Conservation (phyloP, 2,888 invertebrate genomes). For the Nomada flava region DNA sequence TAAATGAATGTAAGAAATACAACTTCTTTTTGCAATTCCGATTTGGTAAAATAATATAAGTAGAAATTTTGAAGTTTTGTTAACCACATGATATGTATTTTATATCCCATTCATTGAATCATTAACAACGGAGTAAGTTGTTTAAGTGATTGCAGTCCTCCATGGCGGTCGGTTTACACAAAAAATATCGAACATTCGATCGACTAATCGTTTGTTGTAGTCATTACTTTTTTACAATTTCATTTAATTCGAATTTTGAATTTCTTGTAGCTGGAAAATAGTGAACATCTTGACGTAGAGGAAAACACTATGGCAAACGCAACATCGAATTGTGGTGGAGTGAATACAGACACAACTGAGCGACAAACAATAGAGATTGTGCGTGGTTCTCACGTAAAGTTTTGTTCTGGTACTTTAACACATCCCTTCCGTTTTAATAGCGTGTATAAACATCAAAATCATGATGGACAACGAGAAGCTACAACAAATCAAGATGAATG, state of each 20-base stretch:
- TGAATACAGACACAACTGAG: slow-evolving; percentile 64
- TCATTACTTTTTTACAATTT: neutral
- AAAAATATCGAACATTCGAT: neutral
- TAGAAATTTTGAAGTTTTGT: too few species aligned
- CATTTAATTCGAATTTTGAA: neutral
- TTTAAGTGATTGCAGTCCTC: too few species aligned
- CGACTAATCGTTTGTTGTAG: neutral
- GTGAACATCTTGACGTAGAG: slow-evolving; percentile 47
- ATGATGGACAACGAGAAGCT: slow-evolving; percentile 85
- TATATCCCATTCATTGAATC: too few species aligned
- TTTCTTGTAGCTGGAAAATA: slow-evolving; percentile 71
- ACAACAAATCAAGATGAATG: slow-evolving; percentile 92
- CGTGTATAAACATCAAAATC: slow-evolving; percentile 87
- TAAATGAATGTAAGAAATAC: too few species aligned
- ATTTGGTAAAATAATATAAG: too few species aligned
- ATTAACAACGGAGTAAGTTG: too few species aligned
- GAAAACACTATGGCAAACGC: slow-evolving; percentile 16
- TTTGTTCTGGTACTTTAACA: slow-evolving; percentile 87
- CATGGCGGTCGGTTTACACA: too few species aligned
- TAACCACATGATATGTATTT: too few species aligned
- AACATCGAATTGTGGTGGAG: slow-evolving; percentile 21
- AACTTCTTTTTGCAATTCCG: too few species aligned
- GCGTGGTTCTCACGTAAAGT: slow-evolving; percentile 78
- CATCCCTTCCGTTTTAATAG: slow-evolving; percentile 90
- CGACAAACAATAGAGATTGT: slow-evolving; percentile 75